Evolutionary conservation across 1,140 invertebrate genomes (phyloP).

Genomic region (Bombus balteatus): DNA sequence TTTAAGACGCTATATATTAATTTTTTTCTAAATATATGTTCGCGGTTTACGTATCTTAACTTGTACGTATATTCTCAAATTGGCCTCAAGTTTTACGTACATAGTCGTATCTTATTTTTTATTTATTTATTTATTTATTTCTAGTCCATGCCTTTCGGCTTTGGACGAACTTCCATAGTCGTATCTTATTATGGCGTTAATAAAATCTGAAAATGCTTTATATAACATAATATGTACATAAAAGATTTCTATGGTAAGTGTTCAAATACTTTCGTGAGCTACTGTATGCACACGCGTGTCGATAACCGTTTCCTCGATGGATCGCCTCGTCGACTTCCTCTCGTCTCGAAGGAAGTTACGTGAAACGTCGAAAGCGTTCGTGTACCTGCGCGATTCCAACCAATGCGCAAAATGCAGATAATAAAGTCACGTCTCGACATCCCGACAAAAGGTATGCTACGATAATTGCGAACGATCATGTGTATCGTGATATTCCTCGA

Average conservation of each 20-base stretch:
- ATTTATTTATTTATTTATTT: no score
- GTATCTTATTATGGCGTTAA: no score
- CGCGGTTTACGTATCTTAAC: background rate
- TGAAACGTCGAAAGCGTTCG: constrained; percentile 5
- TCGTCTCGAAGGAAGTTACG: constrained; percentile 17
- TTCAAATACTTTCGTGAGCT: background rate
- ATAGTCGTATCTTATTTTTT: no score
- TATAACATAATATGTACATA: background rate
- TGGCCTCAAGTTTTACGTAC: no score
- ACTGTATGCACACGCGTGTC: background rate
- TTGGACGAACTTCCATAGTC: no score
- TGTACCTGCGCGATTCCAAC: background rate
- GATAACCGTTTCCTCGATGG: background rate
- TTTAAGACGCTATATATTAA: no score
- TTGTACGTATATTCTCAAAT: no score
- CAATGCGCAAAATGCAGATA: background rate
- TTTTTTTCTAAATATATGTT: no score
- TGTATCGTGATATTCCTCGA: background rate
- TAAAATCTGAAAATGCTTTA: background rate
- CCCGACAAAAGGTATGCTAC: no score
- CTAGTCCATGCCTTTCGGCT: no score
- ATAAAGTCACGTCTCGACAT: background rate
- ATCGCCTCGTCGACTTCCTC: background rate
- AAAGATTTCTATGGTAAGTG: background rate
- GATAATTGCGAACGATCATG: background rate